Base-by-base conservation (phyloP, 2,888 invertebrate genomes). In the Drosophila borealis region DNA sequence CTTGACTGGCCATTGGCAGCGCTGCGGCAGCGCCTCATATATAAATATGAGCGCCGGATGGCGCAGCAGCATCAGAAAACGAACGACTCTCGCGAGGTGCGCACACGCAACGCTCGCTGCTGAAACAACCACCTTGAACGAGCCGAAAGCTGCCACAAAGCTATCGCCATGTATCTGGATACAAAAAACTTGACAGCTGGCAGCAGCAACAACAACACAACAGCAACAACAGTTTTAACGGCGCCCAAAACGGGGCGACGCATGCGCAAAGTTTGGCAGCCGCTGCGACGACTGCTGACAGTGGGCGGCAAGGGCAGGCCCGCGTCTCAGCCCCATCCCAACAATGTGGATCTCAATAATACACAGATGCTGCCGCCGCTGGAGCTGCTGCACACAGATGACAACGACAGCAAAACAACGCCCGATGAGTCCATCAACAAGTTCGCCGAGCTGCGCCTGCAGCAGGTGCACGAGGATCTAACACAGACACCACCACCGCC, bases 11-110 rank as follows among this genome's bases (percentile, higher is more conserved):
- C 88, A 88, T 67, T 65, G 89, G 78, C 81, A 79, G 87, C 75
- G 80, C 80, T 69, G 88, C 89, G 71, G 71, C 71, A 70, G 77
- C 70, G 78, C 62, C 78, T 78, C 79, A 88, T 85, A 87, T 92
- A 91, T 91, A 91, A 91, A 91, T 91, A 86, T 88, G 89, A 89
- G 90, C 83, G 89, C 79, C 89, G 84, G 80, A 78, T 79, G 84
- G 76, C 80, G 85, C 85, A 90, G 84, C 91, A 91, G 90, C 91
- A 91, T 92, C 92, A 92, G 91, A 91, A 86, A 88, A 88, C 80
- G 82, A 88, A 73, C 88, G 88, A 88, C 88, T 86, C 89, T 90
- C 89, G 83, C 83, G 81, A 87, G 81, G 89, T 83, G 77, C 88
- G 89, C 91, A 91, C 81, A 86, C 88, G 89, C 89, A 84, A 79